Base-by-base conservation (phyloP, 2,888 invertebrate species). In the Platerodrilus igneus region DNA sequence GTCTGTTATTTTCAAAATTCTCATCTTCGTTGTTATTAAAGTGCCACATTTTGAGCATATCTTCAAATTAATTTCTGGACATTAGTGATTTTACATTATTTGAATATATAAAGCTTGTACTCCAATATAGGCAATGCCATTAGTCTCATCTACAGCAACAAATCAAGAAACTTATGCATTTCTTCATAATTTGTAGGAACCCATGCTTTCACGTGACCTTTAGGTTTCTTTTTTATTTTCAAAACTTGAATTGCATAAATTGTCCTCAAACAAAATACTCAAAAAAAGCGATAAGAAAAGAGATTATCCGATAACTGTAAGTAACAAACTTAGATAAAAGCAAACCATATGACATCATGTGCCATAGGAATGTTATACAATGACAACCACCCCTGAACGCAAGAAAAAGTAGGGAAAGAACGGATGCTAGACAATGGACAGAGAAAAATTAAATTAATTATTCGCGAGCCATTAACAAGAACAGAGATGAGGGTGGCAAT, bases 81-180 rank as follows among this genome's bases (percentile, higher is more conserved):
- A 40, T 28, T 16, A 22, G 7, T 10, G n/a, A 8, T 11, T 9
- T 19, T n/a, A 41, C 9, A 9, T 30, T 22, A 30, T 31, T 31
- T 7, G 22, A 9, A 14, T 41, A 41, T 11, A 41, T 8, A 30
- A 17, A 6, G 37, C 17, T 30, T 11, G 20, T 16, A 8, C 9
- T 11, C 41, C 41, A 41, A 27, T 41, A 41, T 23, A 10, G 36
- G 23, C 7, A 23, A 10, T 10, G 30, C 15, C 7, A 10, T 8
- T n/a, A 31, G 14, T 9, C 41, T 36, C 25, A 36, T 41, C 35
- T 23, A 37, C n/a, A 41, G 15, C 9, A 28, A 3, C 9, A 35
- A n/a, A 8, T 28, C 40, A 11, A 40, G 25, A 40, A 40, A 35
- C 7, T 14, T 21, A n/a, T 40, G 18, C 18, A 40, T 21, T 34